A percentile compares a stretch with the other conserved stretches of the same genome.
These are phyloP conservation scores for Willisornis vidua DNA, from an alignment of 2,113 vertebrate genomes.

Conservation along the genomic window DNA sequence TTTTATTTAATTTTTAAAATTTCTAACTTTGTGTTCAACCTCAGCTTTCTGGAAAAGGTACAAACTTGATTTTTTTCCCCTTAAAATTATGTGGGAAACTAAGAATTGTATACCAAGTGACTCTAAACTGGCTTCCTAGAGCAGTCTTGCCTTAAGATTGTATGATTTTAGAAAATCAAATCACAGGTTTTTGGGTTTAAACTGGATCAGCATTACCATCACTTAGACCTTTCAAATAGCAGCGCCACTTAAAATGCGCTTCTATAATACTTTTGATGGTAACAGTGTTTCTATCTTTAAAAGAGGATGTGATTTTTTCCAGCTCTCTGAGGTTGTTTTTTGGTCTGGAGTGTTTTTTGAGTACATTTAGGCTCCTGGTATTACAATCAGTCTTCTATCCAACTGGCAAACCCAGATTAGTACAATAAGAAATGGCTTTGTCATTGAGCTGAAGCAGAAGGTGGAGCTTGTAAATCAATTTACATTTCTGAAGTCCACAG, in stretches of 20 bases:
- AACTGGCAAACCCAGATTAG: slow-evolving; percentile 39
- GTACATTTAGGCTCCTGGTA: slow-evolving; percentile 61
- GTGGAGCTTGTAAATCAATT: slow-evolving; percentile 55
- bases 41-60: slow-evolving; percentile 81
- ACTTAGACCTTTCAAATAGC: not conserved
- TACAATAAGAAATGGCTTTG: slow-evolving; percentile 39
- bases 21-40: slow-evolving; percentile 68
- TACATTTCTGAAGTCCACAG: slow-evolving; percentile 63
- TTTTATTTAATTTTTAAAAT: slow-evolving; percentile 55
- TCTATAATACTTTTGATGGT: not conserved
- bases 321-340: slow-evolving; percentile 81
- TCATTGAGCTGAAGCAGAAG: slow-evolving; percentile 48
- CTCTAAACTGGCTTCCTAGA: slow-evolving; percentile 55
- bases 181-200: not conserved
- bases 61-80: not conserved
- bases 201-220: slow-evolving; percentile 26
- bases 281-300: slow-evolving; percentile 35
- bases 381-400: slow-evolving; percentile 50
- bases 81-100: slow-evolving; percentile 24
- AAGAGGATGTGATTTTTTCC: slow-evolving; percentile 66
- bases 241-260: not conserved
- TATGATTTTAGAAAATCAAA: slow-evolving; percentile 44
- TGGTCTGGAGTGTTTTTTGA: slow-evolving; percentile 54
- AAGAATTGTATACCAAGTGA: slow-evolving; percentile 31
- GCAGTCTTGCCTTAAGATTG: slow-evolving; percentile 34